A percentile compares a stretch with the other conserved stretches of the same genome.
phyloP scores from a whole-genome alignment of 1,140 invertebrate species.

The Hylyphantes graminicola region DNA sequence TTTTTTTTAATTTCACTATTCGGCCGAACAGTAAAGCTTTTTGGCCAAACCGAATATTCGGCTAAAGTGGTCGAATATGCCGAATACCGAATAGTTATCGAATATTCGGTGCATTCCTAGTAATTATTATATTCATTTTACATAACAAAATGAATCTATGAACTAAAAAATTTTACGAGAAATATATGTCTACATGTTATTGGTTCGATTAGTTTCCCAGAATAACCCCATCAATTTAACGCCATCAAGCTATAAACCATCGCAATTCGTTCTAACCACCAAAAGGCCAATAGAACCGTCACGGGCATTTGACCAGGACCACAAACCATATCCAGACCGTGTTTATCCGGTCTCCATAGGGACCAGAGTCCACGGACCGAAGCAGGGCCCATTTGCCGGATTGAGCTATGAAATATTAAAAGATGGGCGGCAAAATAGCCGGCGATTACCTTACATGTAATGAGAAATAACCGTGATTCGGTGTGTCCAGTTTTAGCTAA shows the following conservation, averaged over 20 bases:
- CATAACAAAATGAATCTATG: too few species aligned
- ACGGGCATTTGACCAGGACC: constrained; percentile 1
- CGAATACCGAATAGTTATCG: too few species aligned
- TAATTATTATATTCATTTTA: too few species aligned
- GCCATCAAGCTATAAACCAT: not conserved
- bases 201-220: not conserved
- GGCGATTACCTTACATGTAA: not conserved
- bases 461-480: not conserved
- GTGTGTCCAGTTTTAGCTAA: constrained; percentile 24
- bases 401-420: constrained; percentile 55
- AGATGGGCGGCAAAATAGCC: constrained; percentile 16
- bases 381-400: constrained; percentile 28
- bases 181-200: too few species aligned
- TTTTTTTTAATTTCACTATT: too few species aligned
- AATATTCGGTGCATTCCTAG: too few species aligned
- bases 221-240: not conserved
- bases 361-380: not conserved
- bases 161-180: too few species aligned
- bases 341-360: constrained; percentile 32
- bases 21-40: too few species aligned
- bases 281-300: not conserved
- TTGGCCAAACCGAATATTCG: too few species aligned
- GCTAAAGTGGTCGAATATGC: too few species aligned
- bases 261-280: not conserved
- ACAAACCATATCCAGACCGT: not conserved